Conservation (phyloP, 2,113 vertebrate genomes). For the Myxocyprinus asiaticus region DNA sequence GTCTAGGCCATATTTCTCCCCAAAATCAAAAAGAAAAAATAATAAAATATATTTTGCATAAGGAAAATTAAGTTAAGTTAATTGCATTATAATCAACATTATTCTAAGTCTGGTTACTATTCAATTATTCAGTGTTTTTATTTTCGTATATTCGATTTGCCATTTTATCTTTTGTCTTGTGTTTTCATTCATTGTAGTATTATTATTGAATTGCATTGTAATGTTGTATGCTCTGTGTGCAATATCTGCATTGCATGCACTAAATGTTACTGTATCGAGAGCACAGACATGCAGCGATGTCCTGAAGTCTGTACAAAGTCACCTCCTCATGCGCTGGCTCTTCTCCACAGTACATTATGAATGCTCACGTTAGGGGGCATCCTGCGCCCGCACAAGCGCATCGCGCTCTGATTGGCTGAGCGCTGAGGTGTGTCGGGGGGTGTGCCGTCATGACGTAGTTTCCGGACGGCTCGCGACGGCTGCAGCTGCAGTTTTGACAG, state of each 20-base stretch:
- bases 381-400: conserved; percentile 36
- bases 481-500: conserved; percentile 72
- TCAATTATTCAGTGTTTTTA: not conserved
- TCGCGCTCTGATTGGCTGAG: conserved; percentile 65
- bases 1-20: no score
- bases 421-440: conserved; percentile 76
- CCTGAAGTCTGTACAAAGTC: not conserved
- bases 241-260: not conserved
- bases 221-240: not conserved
- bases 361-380: conserved; percentile 59
- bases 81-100: no score
- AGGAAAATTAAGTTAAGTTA: no score
- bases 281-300: not conserved
- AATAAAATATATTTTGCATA: no score
- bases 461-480: conserved; percentile 54
- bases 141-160: no score
- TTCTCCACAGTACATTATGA: not conserved
- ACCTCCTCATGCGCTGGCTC: not conserved
- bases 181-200: not conserved
- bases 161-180: no score
- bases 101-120: not conserved
- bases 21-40: no score
- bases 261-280: no score
- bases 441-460: conserved; percentile 50
- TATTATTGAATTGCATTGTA: not conserved